Evolutionary conservation across 2,888 invertebrate species (phyloP).

Genomic region (Cordilura impudica): DNA sequence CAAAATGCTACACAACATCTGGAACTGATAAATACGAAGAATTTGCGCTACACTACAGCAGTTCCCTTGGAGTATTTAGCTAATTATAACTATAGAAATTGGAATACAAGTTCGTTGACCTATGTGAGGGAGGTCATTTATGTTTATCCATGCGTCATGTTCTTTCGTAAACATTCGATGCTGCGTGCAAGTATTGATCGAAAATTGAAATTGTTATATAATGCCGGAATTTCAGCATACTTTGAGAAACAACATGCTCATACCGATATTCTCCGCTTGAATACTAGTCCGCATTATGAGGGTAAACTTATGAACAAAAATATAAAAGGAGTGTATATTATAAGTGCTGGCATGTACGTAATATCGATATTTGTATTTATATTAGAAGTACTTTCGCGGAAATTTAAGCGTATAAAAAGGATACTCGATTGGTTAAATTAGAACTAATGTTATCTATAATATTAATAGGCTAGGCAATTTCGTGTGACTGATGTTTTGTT

Average conservation of each 20-base stretch:
- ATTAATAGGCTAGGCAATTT: no score
- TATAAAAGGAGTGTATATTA: slow-evolving; percentile 56
- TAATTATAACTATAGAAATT: slow-evolving; percentile 65
- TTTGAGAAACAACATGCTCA: slow-evolving; percentile 39
- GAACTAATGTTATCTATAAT: no score
- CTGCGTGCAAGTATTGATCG: slow-evolving; percentile 66
- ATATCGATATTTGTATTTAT: slow-evolving; percentile 54
- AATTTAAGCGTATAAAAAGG: not conserved
- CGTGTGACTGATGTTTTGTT: no score
- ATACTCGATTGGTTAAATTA: slow-evolving; percentile 24
- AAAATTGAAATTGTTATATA: slow-evolving; percentile 67
- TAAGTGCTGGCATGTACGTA: slow-evolving; percentile 44
- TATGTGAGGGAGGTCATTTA: slow-evolving; percentile 69
- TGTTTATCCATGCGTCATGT: slow-evolving; percentile 68
- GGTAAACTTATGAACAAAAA: slow-evolving; percentile 41
- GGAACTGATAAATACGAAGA: slow-evolving; percentile 31
- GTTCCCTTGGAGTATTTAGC: slow-evolving; percentile 66
- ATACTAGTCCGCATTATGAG: slow-evolving; percentile 13
- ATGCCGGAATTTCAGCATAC: slow-evolving; percentile 65
- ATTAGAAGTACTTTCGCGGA: not conserved
- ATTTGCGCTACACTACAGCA: slow-evolving; percentile 58
- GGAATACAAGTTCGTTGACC: slow-evolving; percentile 65
- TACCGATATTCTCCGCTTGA: slow-evolving; percentile 27
- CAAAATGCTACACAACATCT: slow-evolving; percentile 54
- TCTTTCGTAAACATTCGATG: slow-evolving; percentile 68